Evolutionary conservation across 2,797 vertebrate species (phyloP).

Genomic region (Agapornis canus): DNA sequence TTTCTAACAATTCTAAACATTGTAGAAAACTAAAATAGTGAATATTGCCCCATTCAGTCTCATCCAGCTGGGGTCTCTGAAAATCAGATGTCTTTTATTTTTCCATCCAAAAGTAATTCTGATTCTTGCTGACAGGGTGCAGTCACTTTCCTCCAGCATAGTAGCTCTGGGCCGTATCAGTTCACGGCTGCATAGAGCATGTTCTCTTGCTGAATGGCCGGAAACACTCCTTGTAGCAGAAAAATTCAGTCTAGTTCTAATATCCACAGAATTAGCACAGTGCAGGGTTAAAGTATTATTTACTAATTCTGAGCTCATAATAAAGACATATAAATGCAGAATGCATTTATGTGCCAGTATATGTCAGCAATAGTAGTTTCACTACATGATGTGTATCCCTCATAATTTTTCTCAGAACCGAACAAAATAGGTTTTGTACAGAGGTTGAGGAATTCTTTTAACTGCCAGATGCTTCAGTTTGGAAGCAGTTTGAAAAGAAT

Average conservation of each 20-base stretch:
- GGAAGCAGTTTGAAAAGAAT: not conserved
- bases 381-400: rapidly evolving
- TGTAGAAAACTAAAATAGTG: not conserved
- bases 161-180: not conserved
- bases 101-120: not conserved
- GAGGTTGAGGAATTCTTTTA: not conserved
- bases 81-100: not conserved
- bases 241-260: not conserved
- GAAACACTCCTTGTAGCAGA: not conserved
- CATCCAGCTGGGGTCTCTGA: not conserved
- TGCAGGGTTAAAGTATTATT: not conserved
- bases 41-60: not conserved
- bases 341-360: not conserved
- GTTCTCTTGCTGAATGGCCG: not conserved
- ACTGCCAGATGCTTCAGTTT: not conserved
- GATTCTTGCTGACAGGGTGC: not conserved
- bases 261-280: not conserved
- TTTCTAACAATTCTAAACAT: not conserved
- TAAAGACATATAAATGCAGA: not conserved
- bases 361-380: not conserved
- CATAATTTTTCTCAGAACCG: not conserved
- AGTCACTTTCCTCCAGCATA: not conserved
- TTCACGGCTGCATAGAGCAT: not conserved
- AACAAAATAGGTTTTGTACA: not conserved
- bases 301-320: not conserved